Evolutionary conservation across 1,140 invertebrate genomes (phyloP).

Genomic region (Lamellibrachia luymesi): DNA sequence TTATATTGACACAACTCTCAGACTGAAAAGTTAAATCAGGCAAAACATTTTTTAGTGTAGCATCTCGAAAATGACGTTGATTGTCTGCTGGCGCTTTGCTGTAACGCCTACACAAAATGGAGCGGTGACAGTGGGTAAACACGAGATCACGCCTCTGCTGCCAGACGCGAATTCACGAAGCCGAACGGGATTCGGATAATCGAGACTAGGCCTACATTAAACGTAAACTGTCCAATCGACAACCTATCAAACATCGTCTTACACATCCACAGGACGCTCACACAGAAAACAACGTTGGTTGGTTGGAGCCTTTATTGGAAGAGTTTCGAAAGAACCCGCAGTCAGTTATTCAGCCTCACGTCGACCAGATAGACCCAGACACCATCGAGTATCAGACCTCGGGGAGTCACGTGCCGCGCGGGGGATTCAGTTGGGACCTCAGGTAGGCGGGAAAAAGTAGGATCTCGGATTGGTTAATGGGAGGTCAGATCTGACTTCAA

Average conservation of each 20-base stretch:
- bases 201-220: too few species aligned
- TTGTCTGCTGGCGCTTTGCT: too few species aligned
- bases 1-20: too few species aligned
- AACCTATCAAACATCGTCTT: background rate
- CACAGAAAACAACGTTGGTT: constrained; percentile 69
- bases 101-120: too few species aligned
- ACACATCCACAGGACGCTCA: constrained; percentile 71
- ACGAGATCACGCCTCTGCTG: too few species aligned
- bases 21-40: too few species aligned
- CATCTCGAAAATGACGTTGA: too few species aligned
- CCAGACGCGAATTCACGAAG: too few species aligned
- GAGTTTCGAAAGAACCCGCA: constrained; percentile 85
- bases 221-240: too few species aligned
- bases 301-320: constrained; percentile 87
- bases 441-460: constrained; percentile 13
- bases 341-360: constrained; percentile 57
- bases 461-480: background rate
- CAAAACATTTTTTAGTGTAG: too few species aligned
- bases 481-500: background rate
- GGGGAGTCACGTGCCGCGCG: constrained; percentile 20
- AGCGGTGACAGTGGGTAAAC: too few species aligned
- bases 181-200: too few species aligned
- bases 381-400: constrained; percentile 24
- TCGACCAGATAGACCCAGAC: constrained; percentile 23
- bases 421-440: constrained; percentile 29